Base-by-base conservation (phyloP, 64 coral and sea anemone genomes). In the Pocillopora verrucosa region DNA sequence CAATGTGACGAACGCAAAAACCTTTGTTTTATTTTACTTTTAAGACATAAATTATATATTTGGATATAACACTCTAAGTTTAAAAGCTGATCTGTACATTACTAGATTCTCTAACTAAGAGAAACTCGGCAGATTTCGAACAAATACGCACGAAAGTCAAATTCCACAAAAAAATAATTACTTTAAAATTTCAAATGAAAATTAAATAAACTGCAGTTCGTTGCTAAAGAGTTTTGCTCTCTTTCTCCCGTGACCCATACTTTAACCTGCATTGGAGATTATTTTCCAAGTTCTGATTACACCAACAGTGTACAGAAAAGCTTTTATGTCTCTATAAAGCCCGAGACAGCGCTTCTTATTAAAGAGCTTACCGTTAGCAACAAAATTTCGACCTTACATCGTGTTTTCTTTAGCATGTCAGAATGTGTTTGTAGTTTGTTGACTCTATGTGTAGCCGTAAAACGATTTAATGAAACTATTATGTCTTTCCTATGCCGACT, bases 381-480 rank as follows among this genome's bases (percentile, higher is more conserved):
- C 59, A 41, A 17, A 67, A 15, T 24, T 22, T 56, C 41, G 12
- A 38, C 17, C 37, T 5, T 4, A 26, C 13, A 65, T 58, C 38
- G 36, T 22, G 25, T 85, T 70, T 57, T 68, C 70, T 85, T 85
- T 72, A 57, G 17, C 63, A 57, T 72, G 61, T 85, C 65, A 65
- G 13, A 72, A 24, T 45, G 65, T 41, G 65, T 58, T 85, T 25
- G 63, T 57, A 85, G 38, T 70, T 85, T 85, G 65, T 85, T 85
- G 82, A 85, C 82, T 85, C 82, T 85, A 81, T 51, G 7, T 51
- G 65, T n/a, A 14, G 61, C 77, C 68, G 35, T 65, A 67, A 83
- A 81, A 63, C 79, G 58, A 65, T 85, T 85, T 72, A 72, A 72
- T 85, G 36, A 51, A 25, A 57, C 61, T 4, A 72, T n/a, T 72